These are phyloP conservation scores for Drosophila algonquin DNA, from an alignment of 2,888 invertebrate species.

Conservation along the genomic window DNA sequence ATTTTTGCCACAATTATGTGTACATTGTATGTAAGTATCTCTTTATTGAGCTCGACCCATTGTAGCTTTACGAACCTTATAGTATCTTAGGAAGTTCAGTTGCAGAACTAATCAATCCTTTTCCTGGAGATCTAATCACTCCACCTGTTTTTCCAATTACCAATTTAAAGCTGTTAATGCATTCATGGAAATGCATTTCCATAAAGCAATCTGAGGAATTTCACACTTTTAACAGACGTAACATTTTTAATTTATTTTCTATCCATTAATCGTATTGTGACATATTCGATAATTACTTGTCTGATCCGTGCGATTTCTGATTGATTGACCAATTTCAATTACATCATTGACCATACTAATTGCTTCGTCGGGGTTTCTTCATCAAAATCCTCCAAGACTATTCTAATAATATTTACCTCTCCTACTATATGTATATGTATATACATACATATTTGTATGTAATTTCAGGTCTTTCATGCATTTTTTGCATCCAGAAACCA, in stretches of 20 bases:
- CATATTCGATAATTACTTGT: background rate
- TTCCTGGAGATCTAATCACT: background rate
- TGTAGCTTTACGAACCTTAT: no score
- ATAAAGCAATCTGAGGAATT: constrained; percentile 3
- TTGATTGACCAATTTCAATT: constrained; percentile 11
- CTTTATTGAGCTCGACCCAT: no score
- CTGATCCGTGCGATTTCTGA: constrained; percentile 10
- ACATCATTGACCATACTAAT: background rate
- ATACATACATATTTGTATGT: background rate
- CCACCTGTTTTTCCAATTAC: background rate
- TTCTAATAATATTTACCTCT: no score
- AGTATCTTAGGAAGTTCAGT: background rate
- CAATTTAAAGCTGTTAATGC: background rate
- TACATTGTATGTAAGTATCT: no score
- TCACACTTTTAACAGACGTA: constrained; percentile 2
- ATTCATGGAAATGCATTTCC: background rate
- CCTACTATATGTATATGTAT: no score
- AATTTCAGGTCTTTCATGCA: background rate
- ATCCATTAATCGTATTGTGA: constrained; percentile 1
- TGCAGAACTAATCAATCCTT: background rate
- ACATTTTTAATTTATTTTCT: constrained; percentile 3
- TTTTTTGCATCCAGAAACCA: background rate
- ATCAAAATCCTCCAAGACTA: background rate
- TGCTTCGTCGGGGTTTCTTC: background rate
- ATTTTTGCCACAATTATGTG: background rate